Evolutionary conservation across 2,113 vertebrate species (phyloP).

Genomic region (Piprites chloris): DNA sequence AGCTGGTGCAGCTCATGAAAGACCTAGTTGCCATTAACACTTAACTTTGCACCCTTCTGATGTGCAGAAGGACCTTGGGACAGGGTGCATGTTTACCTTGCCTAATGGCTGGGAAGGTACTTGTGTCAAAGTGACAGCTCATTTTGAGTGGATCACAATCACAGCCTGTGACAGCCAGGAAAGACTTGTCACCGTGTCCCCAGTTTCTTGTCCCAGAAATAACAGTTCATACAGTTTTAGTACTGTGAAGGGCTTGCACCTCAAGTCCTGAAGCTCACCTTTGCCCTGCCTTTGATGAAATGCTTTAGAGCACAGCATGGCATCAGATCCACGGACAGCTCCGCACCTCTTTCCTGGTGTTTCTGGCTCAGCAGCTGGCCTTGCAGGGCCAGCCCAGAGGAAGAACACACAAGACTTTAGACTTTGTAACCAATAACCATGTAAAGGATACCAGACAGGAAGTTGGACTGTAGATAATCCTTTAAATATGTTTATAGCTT

Average conservation of each 20-base stretch:
- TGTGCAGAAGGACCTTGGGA: not conserved
- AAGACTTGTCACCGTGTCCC: not conserved
- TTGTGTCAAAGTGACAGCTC: not conserved
- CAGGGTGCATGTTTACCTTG: not conserved
- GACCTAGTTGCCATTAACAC: not conserved
- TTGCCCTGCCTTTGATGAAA: not conserved
- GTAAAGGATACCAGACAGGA: not conserved
- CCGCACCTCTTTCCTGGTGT: not conserved
- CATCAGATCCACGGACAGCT: not conserved
- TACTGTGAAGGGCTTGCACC: not conserved
- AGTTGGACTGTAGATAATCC: not conserved
- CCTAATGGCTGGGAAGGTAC: not conserved
- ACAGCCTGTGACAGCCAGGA: not conserved
- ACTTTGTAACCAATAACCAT: not conserved
- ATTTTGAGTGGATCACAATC: not conserved
- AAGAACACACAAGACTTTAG: not conserved
- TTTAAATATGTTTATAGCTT: not conserved
- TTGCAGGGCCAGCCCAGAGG: not conserved
- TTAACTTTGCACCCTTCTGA: not conserved
- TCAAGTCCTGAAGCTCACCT: not conserved
- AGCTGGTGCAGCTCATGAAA: not conserved
- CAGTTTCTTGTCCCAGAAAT: not conserved
- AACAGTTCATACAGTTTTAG: not conserved
- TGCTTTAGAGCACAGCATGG: not conserved
- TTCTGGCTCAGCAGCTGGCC: not conserved